Evolutionary conservation across 2,888 invertebrate species (phyloP), one percentile per base, ranked within the genome.

Genomic region (Dusona sp.): DNA sequence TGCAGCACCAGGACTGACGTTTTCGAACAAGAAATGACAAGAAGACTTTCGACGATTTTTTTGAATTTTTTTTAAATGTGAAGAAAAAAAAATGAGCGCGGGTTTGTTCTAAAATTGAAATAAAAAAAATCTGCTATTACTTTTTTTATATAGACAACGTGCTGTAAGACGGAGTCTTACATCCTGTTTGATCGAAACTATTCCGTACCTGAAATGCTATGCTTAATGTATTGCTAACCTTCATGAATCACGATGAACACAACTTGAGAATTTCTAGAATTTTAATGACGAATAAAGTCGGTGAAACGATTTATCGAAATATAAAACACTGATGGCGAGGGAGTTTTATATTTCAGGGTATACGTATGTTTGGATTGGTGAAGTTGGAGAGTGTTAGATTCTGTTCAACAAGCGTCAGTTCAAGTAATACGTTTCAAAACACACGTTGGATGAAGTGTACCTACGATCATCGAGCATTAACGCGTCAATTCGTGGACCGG

Each of bases 401-500:
- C 54, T 45, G 78, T 79, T 79, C 64, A 74, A 78, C 42, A 48
- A 70, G 73, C 61, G 68, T 48, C n/a, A 38, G 25, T 54, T 77
- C 33, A 64, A 70, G 82, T 73, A 57, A 57, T 7, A n/a, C n/a
- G 75, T 70, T 78, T 67, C 11, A 19, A 38, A 29, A 25, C 16
- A 54, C 42, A 33, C 42, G 25, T 61, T 16, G 48, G 68, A 87
- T 79, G 83, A 81, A 81, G 88, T 48, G 72, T 84, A 86, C 86
- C 89, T 90, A 90, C 91, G 91, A 90, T 91, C 89, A 89, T 91
- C 90, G 91, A 89, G 89, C 91, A 92, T 92, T 91, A 92, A 90
- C 90, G 91, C 91, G 90, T 92, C 92, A 89, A 90, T 90, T 89
- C 87, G 87, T 83, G 82, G 90, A 90, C 89, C 90, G 84, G 91